Evolutionary conservation across 1,140 invertebrate species (phyloP), one percentile per base, ranked within the genome.

Genomic region (Drosophila elegans): DNA sequence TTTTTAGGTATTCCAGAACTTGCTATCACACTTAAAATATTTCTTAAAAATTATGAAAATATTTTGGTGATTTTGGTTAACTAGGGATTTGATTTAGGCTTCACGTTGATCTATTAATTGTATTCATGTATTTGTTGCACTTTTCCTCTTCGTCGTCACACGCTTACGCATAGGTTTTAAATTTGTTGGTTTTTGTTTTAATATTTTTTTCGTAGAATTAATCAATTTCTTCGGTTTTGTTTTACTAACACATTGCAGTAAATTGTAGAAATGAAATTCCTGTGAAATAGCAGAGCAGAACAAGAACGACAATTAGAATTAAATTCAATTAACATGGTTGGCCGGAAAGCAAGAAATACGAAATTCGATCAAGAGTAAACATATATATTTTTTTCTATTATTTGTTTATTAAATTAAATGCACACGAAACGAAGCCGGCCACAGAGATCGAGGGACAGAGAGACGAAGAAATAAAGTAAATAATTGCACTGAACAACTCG

Each of bases 241-340:
- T 78, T 82, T 86, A 88, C 82, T 88, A 88, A 62, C 79, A 82
- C 69, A 49, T 56, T 73, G 82, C 83, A 82, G 82, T 86, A 86
- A 83, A 46, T 86, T 76, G 67, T 77, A 84, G 84, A 89, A 89
- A 80, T 89, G 42, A 69, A 74, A 80, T 80, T 88, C 84, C 83
- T 88, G 84, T 42, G 66, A 78, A 72, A 36, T n/a, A 49, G 21
- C 27, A 63, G 39, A 74, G 11, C 51, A 36, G 62, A 53, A 54
- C n/a, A 12, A 27, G 7, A 49, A 11, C 45, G 11, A 39, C 6
- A 42, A 25, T 48, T 10, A 52, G 61, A 27, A 59, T 61, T 44
- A 32, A 54, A 59, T 67, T 27, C 42, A 54, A 59, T 67, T 54
- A 46, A 61, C 16, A 25, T 21, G 48, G 44, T 4, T 45, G 16